These are phyloP conservation scores for Sterrhoptilus dennistouni DNA, from an alignment of 2,113 vertebrate species.

Conservation along the genomic window DNA sequence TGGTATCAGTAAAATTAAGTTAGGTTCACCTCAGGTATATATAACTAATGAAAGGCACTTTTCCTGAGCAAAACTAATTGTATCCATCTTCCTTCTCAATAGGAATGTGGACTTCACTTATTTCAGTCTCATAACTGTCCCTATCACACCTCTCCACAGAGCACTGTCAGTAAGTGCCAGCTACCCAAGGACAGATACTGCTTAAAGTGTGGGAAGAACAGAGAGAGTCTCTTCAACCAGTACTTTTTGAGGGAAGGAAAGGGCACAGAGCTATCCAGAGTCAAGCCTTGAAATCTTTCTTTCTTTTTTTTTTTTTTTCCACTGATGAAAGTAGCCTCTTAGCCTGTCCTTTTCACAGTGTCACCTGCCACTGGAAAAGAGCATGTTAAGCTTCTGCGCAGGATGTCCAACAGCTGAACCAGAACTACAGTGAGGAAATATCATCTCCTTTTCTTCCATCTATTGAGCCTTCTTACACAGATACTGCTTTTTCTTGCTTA, in stretches of 20 bases:
- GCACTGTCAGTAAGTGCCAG: neutral
- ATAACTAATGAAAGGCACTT: neutral
- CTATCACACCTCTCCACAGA: neutral
- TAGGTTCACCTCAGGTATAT: neutral
- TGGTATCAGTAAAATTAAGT: neutral
- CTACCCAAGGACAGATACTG: neutral
- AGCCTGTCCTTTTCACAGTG: neutral
- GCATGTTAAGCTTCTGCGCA: fast-evolving
- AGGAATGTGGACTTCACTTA: neutral
- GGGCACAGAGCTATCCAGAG: neutral
- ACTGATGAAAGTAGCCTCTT: neutral
- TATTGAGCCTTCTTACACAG: neutral
- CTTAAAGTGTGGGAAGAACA: neutral
- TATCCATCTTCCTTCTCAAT: neutral
- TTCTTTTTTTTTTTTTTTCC: neutral
- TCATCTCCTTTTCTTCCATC: neutral
- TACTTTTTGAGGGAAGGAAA: neutral
- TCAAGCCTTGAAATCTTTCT: neutral
- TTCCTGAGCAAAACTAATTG: neutral
- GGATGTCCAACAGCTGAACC: neutral
- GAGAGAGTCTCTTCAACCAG: neutral
- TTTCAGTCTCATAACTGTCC: neutral
- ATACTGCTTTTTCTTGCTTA: neutral
- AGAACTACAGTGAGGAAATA: neutral
- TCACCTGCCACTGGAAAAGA: neutral